Evolutionary conservation across 2,113 vertebrate genomes (phyloP).

Genomic region (Megaceryle maxima): DNA sequence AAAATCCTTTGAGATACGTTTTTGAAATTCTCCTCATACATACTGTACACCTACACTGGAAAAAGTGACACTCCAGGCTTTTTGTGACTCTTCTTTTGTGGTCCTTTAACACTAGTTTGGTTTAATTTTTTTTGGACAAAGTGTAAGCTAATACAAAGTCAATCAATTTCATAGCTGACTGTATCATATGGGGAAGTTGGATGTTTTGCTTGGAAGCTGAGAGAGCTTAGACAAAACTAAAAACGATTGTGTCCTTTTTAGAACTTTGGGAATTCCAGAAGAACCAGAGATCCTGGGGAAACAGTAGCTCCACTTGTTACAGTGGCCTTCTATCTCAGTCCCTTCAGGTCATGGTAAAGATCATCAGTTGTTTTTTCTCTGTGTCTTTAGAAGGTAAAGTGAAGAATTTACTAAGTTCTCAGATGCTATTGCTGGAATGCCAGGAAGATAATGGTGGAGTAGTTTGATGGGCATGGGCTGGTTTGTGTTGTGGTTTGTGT

Average conservation of each 20-base stretch:
- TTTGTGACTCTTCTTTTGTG: slow-evolving; percentile 61
- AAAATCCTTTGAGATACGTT: slow-evolving; percentile 70
- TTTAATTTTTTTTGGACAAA: not conserved
- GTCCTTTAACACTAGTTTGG: not conserved
- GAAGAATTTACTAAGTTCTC: not conserved
- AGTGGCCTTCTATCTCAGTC: not conserved
- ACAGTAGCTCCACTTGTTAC: not conserved
- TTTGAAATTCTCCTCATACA: slow-evolving; percentile 71
- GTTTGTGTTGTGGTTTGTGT: too few species aligned
- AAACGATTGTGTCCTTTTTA: not conserved
- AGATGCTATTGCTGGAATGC: not conserved
- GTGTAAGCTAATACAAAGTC: not conserved
- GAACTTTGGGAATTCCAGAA: not conserved
- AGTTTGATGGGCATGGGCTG: too few species aligned
- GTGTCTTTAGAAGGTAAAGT: not conserved
- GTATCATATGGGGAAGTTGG: not conserved
- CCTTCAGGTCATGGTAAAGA: not conserved
- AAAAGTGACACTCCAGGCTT: slow-evolving; percentile 85
- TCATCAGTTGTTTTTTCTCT: not conserved
- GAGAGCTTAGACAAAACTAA: not conserved
- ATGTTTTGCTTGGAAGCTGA: not conserved
- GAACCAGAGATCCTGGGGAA: not conserved
- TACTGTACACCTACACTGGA: slow-evolving; percentile 90
- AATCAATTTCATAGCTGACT: not conserved
- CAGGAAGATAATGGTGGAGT: not conserved